Conservation (phyloP, 2,113 vertebrate species). For the Campylorhamphus procurvoides region DNA sequence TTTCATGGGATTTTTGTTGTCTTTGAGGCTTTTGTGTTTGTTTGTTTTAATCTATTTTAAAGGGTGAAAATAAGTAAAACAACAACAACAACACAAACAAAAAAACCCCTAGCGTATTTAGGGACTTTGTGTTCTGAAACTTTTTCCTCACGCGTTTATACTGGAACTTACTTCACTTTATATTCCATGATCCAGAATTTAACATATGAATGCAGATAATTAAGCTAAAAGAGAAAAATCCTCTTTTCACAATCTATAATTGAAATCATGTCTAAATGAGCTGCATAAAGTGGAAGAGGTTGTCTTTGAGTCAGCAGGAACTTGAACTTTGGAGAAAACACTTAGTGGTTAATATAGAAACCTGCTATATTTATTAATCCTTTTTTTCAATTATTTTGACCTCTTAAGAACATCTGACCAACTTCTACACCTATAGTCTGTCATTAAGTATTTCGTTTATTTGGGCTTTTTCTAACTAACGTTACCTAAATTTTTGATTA, state of each 20-base stretch:
- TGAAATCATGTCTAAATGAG: not conserved
- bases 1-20: not conserved
- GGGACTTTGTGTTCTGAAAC: not conserved
- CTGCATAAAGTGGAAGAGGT: not conserved
- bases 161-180: not conserved
- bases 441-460: not conserved
- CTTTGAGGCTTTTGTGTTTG: not conserved
- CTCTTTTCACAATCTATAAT: not conserved
- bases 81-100: not conserved
- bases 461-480: rapidly evolving
- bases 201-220: not conserved
- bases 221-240: not conserved
- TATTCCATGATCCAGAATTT: not conserved
- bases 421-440: not conserved
- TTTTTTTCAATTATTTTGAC: not conserved
- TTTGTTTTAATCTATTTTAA: not conserved
- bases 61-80: not conserved
- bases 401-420: not conserved
- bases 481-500: not conserved
- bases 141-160: not conserved
- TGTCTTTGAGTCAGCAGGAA: not conserved
- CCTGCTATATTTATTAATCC: not conserved
- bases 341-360: not conserved
- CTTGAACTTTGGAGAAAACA: not conserved
- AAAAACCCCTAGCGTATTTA: not conserved